A percentile compares a stretch with the other conserved stretches of the same genome.
Conservation (phyloP, 2,113 vertebrate genomes). For the Chaenocephalus aceratus region DNA sequence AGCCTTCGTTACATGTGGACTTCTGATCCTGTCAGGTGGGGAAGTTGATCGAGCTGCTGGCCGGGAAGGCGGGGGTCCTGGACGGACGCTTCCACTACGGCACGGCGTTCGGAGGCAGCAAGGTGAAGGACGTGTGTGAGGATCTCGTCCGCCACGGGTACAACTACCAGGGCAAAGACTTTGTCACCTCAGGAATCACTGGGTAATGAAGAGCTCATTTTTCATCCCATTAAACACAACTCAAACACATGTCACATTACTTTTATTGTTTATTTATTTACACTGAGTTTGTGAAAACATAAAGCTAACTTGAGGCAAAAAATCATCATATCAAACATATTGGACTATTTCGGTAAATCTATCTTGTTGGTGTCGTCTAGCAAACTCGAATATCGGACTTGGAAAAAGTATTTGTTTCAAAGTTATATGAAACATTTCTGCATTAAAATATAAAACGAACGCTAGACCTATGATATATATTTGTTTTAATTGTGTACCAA, state of each 20-base stretch:
- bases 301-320: neutral
- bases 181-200: constrained; percentile 98
- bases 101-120: constrained; percentile 97
- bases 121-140: constrained; percentile 98
- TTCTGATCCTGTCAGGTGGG: constrained; percentile 87
- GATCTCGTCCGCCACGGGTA: constrained; percentile 97
- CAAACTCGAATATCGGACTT: too few relatives aligned
- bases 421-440: too few relatives aligned
- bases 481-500: too few relatives aligned
- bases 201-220: constrained; percentile 83
- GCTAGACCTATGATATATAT: too few relatives aligned
- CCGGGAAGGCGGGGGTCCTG: constrained; percentile 95
- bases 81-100: constrained; percentile 97
- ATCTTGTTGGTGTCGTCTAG: neutral
- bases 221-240: neutral
- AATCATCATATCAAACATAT: neutral
- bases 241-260: neutral
- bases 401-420: too few relatives aligned
- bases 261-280: neutral
- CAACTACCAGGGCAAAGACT: constrained; percentile 98
- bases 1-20: constrained; percentile 8
- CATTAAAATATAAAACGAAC: too few relatives aligned
- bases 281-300: neutral
- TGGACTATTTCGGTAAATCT: neutral
- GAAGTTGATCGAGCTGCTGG: constrained; percentile 96